Percentiles rank a stretch among this genome's conserved stretches.
phyloP scores from a whole-genome alignment of 2,797 vertebrate species.

The Zenarchopterus dispar region DNA sequence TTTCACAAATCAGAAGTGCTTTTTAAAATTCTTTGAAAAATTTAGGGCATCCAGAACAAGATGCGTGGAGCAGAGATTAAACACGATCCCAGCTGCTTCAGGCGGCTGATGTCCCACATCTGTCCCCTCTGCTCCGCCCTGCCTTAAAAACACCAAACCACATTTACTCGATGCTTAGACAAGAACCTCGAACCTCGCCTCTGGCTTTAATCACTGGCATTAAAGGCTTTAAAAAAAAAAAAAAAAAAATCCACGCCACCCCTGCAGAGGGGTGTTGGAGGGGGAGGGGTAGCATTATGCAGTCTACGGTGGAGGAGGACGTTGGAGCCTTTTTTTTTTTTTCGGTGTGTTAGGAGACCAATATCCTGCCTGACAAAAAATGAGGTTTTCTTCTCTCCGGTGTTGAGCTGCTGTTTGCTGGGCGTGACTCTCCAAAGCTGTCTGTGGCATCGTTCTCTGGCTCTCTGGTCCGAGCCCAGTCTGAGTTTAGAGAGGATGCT shows the following conservation, averaged over 20 bases:
- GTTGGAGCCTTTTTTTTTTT: conserved; percentile 9
- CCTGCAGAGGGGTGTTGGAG: not conserved
- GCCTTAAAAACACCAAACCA: conserved; percentile 2
- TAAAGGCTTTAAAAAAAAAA: conserved; percentile 46
- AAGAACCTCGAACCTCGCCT: conserved; percentile 44
- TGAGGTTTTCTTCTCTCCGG: conserved; percentile 58
- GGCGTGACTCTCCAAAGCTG: conserved; percentile 27
- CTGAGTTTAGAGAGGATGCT: too few relatives aligned
- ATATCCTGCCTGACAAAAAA: conserved; percentile 51
- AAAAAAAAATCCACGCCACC: conserved; percentile 9
- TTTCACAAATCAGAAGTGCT: not conserved
- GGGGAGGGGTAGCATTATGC: conserved; percentile 15
- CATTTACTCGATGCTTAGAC: conserved; percentile 32
- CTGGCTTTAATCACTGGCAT: conserved; percentile 57
- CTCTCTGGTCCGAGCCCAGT: not conserved
- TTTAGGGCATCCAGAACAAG: not conserved
- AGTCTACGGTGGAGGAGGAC: not conserved
- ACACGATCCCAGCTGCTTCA: conserved; percentile 27
- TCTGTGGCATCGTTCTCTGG: not conserved
- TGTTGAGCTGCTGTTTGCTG: conserved; percentile 37
- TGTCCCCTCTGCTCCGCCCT: conserved; percentile 22
- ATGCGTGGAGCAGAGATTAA: conserved; percentile 37
- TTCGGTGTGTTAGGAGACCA: conserved; percentile 28
- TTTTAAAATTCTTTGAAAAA: not conserved
- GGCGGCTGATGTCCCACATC: conserved; percentile 35